Evolutionary conservation across 1,140 invertebrate genomes (phyloP), one percentile per base, ranked within the genome.

Genomic region (Drosophila novamexicana): DNA sequence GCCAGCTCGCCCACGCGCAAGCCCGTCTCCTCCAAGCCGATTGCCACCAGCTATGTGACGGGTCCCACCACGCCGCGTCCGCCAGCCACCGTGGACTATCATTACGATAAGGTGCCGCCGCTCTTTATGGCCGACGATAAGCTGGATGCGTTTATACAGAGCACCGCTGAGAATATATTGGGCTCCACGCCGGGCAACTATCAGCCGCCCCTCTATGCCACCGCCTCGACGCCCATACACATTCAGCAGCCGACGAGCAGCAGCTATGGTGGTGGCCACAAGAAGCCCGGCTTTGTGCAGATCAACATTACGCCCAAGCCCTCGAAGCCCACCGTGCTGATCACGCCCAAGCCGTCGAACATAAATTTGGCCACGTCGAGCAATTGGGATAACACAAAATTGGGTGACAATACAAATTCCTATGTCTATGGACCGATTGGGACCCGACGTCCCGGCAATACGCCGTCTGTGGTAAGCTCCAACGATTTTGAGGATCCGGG

Each of bases 331-430:
- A 94, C 94, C 0, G 93, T 95, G 7, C 88, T 94, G 22, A 95
- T 94, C 14, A 95, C 93, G 32, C 94, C 95, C 37, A 95, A 95
- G 84, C 95, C 95, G 5, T 93, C 93, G 6, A 92, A 92, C n/a
- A 77, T 79, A 3, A 84, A 90, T 47, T 53, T 83, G 34, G 49
- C 77, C 6, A 83, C 77, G 5, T 68, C 77, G 12, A 85, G 67
- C 40, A 69, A 40, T 10, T 75, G 58, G 16, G 40, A 53, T 12
- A 32, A 36, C 44, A 68, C 52, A 47, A 79, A 72, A 14, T 50
- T 79, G 47, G 63, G 68, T 9, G 42, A 77, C 34, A 81, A 75
- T 40, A 94, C 93, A 5, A 94, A 93, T 0, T 94, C 94, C n/a
- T 94, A 94, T 57, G 86, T 94, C 1, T 94, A 93, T 18, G 93